Evolutionary conservation across 1,140 invertebrate species (phyloP), one percentile per base, ranked within the genome.

Genomic region (Vollenhovia emeryi): DNA sequence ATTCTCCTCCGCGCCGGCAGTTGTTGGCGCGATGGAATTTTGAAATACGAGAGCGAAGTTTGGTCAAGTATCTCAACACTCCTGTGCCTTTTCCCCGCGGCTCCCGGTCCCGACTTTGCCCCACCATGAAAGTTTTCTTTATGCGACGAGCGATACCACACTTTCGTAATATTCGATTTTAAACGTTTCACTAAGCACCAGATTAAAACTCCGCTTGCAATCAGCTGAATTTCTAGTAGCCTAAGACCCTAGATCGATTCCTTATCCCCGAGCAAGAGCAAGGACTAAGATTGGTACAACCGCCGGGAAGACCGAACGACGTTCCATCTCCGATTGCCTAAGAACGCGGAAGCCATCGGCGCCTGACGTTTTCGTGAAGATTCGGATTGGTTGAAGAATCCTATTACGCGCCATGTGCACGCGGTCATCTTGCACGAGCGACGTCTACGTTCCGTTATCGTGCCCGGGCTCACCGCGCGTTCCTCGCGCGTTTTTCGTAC

Each of bases 381-480:
- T 13, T 27, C 9, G 18, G 36, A 30, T 79, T 68, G 33, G 9
- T 30, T 27, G 15, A 80, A 43, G 11, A 71, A 80, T 80, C 7
- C 57, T 21, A 18, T 48, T 40, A 27, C 11, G 6, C 40, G 18
- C 7, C 40, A 24, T 15, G 36, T 74, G 15, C 3, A 6, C 7
- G 59, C 24, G 50, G 6, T 24, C 55, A 36, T 57, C 24, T 68
- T 50, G 30, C 6, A 27, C 13, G 30, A 48, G 59, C 13, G 60
- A n/a, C 2, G 45, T 40, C 45, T 27, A 64, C 18, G 78, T 82
- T 82, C 76, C 76, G 62, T 71, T 82, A 82, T 82, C 78, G 48
- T 82, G 50, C 36, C 11, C 62, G 24, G 62, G 21, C 21, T 50
- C 33, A 43, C 43, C 5, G 27, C 43, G 60, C 82, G 68, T 74